Conservation (phyloP, 2,888 invertebrate species). For the Oxyteleia sp. region DNA sequence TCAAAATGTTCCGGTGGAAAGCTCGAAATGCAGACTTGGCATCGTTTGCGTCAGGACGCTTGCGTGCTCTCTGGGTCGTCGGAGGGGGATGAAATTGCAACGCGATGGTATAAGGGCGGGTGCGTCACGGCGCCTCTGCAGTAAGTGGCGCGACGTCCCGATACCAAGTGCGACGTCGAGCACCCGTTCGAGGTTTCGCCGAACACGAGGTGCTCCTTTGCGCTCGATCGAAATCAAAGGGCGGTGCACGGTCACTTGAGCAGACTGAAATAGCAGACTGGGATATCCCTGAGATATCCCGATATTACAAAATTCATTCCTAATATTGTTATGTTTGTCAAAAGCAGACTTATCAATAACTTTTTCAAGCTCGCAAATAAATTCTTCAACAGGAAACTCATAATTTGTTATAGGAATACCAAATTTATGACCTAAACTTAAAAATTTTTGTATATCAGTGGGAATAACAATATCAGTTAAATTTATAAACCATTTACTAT, state of each 20-base stretch:
- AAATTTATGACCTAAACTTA: too few relatives aligned
- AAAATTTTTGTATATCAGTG: too few relatives aligned
- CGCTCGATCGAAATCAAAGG: conserved; percentile 66
- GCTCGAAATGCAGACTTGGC: conserved; percentile 69
- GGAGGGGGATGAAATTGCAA: conserved; percentile 78
- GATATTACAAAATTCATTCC: too few relatives aligned
- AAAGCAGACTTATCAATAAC: too few relatives aligned
- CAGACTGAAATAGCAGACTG: too few relatives aligned
- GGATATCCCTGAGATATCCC: too few relatives aligned
- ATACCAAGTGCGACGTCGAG: conserved; percentile 47
- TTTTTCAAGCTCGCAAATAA: too few relatives aligned
- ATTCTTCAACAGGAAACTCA: too few relatives aligned
- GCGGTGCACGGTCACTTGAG: conserved; percentile 54
- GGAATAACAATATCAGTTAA: too few relatives aligned
- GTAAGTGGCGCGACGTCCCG: conserved; percentile 86
- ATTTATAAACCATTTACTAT: too few relatives aligned
- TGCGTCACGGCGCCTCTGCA: conserved; percentile 86
- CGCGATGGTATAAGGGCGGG: conserved; percentile 87
- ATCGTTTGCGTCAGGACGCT: conserved; percentile 72
- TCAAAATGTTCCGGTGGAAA: conserved; percentile 69
- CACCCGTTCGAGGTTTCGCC: conserved; percentile 9
- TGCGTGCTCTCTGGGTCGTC: conserved; percentile 67
- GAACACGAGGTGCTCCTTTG: conserved; percentile 77
- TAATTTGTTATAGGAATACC: too few relatives aligned
- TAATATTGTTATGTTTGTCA: too few relatives aligned